Evolutionary conservation across 2,113 vertebrate species (phyloP), one percentile per base, ranked within the genome.

Genomic region (Cyanoderma ruficeps): DNA sequence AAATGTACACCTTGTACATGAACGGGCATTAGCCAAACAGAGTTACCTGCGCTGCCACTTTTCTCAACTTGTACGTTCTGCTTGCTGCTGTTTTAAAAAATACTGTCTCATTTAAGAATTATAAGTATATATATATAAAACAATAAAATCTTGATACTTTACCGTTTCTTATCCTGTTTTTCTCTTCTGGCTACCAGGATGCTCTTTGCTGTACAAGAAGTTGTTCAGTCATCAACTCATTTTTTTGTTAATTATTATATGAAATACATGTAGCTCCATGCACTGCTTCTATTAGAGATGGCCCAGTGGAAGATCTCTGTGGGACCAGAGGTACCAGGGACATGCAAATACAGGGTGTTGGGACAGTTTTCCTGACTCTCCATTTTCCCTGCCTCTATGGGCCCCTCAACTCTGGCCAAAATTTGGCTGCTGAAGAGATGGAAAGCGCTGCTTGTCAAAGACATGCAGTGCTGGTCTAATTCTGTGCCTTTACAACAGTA

Each of bases 21-120:
- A 98, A 98, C 88, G 98, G 99, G 99, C 98, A 99, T 98, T 99
- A 99, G 98, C 98, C 98, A 97, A 98, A 85, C 94, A 92, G 89
- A 96, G 96, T 97, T 98, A 98, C 96, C 97, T 98, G 96, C 96
- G 96, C 96, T 98, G 97, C 98, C 97, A 98, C 96, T 97, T 97
- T 97, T 86, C 96, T 97, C 97, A 95, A 95, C 96, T 96, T 92
- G 93, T 94, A 96, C 35, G 95, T 97, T 97, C 94, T 98, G 97
- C 98, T 97, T 96, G 96, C 98, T 98, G 97, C 97, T 98, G 97
- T 97, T 96, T 95, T 96, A 80, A 96, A 97, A 82, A 90, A 86
- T 83, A 87, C 83, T 96, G 95, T 97, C 90, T 95, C 97, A 95
- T 95, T 93, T 96, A 97, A 89, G 95, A 96, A 81, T 93, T 95